Evolutionary conservation across 2,797 vertebrate species (phyloP).

Genomic region (Melanotaenia trifasciata): DNA sequence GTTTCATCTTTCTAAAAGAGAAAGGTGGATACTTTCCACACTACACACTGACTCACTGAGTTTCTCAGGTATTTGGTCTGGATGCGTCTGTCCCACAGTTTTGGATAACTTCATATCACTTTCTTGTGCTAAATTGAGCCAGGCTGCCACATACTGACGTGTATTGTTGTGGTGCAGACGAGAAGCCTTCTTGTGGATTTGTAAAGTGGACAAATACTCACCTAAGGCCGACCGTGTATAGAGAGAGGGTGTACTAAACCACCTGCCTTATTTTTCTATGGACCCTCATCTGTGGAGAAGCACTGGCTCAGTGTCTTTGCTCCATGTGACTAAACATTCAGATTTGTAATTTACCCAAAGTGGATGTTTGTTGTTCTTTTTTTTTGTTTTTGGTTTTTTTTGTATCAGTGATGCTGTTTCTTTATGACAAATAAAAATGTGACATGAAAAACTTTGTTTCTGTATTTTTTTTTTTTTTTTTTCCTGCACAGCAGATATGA

Average conservation of each 20-base stretch:
- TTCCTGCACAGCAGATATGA: neutral
- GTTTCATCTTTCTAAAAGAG: slow-evolving; percentile 24
- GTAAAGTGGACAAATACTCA: slow-evolving; percentile 29
- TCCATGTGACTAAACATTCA: slow-evolving; percentile 67
- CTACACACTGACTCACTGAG: slow-evolving; percentile 44
- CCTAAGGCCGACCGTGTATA: slow-evolving; percentile 35
- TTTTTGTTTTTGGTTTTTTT: slow-evolving; percentile 34
- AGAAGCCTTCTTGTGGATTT: slow-evolving; percentile 29
- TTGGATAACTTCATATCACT: slow-evolving; percentile 19
- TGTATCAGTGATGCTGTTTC: slow-evolving; percentile 82
- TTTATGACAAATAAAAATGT: slow-evolving; percentile 83
- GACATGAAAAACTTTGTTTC: slow-evolving; percentile 42
- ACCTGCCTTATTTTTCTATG: slow-evolving; percentile 64
- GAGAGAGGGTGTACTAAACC: slow-evolving; percentile 38
- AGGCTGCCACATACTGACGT: slow-evolving; percentile 39
- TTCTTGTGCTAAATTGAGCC: slow-evolving; percentile 62
- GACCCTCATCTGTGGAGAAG: slow-evolving; percentile 52
- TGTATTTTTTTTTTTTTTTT: neutral
- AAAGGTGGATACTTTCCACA: slow-evolving; percentile 13
- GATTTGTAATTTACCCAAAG: slow-evolving; percentile 73
- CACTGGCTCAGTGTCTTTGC: slow-evolving; percentile 50
- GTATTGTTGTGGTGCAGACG: slow-evolving; percentile 29
- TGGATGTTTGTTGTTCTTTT: slow-evolving; percentile 13
- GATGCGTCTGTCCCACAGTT: slow-evolving; percentile 28
- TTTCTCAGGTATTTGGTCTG: slow-evolving; percentile 64